A percentile compares a stretch with the other conserved stretches of the same genome.
Evolutionary conservation across 2,888 invertebrate species (phyloP).

Genomic region (Folsomia candida): DNA sequence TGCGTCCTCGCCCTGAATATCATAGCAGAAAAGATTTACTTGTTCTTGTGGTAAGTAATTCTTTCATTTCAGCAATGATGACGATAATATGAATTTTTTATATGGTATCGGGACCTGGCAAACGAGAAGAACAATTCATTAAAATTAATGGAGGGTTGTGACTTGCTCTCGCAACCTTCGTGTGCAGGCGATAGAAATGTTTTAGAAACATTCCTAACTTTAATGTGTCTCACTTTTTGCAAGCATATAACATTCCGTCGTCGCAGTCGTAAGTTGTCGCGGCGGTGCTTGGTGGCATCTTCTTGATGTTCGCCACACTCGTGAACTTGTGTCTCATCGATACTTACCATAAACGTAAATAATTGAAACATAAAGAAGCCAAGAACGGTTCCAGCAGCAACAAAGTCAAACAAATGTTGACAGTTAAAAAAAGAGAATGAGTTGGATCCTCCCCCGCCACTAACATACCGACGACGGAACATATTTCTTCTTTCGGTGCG

Average conservation of each 20-base stretch:
- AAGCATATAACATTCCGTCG: background rate
- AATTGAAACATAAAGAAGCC: constrained; percentile 10
- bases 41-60: constrained; percentile 46
- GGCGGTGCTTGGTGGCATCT: too few relatives aligned
- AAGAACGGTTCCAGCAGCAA: background rate
- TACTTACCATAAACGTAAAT: constrained; percentile 17
- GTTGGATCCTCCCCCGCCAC: too few relatives aligned
- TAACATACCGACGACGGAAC: too few relatives aligned
- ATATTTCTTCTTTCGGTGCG: too few relatives aligned
- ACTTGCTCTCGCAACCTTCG: background rate
- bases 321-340: constrained; percentile 2
- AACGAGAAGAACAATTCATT: constrained; percentile 19
- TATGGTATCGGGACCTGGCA: too few relatives aligned
- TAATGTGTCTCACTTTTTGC: constrained; percentile 1
- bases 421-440: too few relatives aligned
- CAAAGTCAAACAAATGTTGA: constrained; percentile 1
- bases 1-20: constrained; percentile 52
- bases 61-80: too few relatives aligned
- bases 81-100: too few relatives aligned
- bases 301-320: constrained; percentile 16
- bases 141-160: constrained; percentile 8
- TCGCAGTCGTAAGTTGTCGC: background rate
- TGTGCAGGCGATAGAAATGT: background rate
- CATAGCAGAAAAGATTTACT: constrained; percentile 52
- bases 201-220: background rate